A percentile compares a stretch with the other conserved stretches of the same genome.
These are phyloP conservation scores for Cryptosula pallasiana DNA, from an alignment of 2,888 invertebrate species.

Conservation along the genomic window DNA sequence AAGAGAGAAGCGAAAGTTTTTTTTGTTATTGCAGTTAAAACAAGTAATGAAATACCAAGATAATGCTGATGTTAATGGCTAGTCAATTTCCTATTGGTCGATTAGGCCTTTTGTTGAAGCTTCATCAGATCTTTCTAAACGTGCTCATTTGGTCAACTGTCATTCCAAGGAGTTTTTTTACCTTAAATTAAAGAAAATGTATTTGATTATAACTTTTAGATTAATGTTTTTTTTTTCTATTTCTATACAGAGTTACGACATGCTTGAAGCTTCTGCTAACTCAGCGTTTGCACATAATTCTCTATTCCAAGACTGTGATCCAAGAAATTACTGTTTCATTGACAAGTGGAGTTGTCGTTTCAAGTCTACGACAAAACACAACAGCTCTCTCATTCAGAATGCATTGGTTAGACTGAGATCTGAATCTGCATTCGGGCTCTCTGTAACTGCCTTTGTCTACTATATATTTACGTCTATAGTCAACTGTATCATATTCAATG, in stretches of 20 bases:
- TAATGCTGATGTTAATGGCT: no score
- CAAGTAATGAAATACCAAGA: no score
- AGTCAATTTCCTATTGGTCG: no score
- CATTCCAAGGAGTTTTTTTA: no score
- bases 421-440: not conserved
- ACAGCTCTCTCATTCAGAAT: not conserved
- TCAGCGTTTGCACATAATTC: not conserved
- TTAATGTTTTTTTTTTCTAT: no score
- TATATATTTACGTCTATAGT: not conserved
- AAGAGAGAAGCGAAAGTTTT: no score
- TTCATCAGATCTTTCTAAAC: no score
- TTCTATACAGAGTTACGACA: conserved; percentile 20
- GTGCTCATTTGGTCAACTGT: no score
- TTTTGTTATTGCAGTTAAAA: no score
- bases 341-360: not conserved
- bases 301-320: not conserved
- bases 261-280: conserved; percentile 7
- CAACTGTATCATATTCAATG: not conserved
- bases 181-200: no score
- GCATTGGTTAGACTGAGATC: not conserved
- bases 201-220: no score
- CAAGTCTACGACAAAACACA: not conserved
- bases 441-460: not conserved
- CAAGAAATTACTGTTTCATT: not conserved
- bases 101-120: no score